These are phyloP conservation scores for Phallusia fumigata DNA, from an alignment of 23 tunicate genomes.

Conservation along the genomic window DNA sequence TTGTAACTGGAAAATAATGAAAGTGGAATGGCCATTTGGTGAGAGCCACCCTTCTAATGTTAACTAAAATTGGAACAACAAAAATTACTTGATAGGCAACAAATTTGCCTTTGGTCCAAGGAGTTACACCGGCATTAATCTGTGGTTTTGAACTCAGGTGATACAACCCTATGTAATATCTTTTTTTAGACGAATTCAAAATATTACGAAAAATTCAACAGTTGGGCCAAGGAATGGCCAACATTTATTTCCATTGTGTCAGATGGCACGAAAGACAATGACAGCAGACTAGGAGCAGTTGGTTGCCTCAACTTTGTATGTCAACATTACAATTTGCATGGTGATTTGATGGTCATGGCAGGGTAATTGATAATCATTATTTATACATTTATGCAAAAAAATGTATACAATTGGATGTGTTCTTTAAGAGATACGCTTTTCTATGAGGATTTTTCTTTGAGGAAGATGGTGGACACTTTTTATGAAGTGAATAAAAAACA, in stretches of 20 bases:
- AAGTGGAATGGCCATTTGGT: no score
- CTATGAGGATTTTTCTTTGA: constrained; percentile 45
- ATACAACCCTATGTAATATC: not conserved
- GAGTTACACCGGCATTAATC: no score
- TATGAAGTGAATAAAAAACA: not conserved
- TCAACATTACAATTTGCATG: constrained; percentile 18
- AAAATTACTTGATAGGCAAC: no score
- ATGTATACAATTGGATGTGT: no score
- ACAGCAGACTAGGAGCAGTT: constrained; percentile 76
- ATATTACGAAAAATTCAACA: constrained; percentile 38
- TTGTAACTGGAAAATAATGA: no score
- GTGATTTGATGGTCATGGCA: constrained; percentile 56
- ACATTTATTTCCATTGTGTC: constrained; percentile 46
- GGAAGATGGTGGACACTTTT: constrained; percentile 23
- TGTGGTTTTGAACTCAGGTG: no score
- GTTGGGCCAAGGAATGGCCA: constrained; percentile 36
- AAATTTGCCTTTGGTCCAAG: no score
- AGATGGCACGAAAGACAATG: constrained; percentile 55
- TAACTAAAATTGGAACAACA: no score
- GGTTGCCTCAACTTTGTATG: constrained; percentile 51
- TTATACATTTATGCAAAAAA: not conserved
- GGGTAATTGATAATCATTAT: constrained; percentile 54
- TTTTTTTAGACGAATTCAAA: constrained; percentile 50
- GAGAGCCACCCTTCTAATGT: no score
- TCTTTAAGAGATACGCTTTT: constrained; percentile 64